Percentiles rank a stretch among this genome's conserved stretches.
phyloP scores from a whole-genome alignment of 2,888 invertebrate genomes.

The Campoplex capitator region DNA sequence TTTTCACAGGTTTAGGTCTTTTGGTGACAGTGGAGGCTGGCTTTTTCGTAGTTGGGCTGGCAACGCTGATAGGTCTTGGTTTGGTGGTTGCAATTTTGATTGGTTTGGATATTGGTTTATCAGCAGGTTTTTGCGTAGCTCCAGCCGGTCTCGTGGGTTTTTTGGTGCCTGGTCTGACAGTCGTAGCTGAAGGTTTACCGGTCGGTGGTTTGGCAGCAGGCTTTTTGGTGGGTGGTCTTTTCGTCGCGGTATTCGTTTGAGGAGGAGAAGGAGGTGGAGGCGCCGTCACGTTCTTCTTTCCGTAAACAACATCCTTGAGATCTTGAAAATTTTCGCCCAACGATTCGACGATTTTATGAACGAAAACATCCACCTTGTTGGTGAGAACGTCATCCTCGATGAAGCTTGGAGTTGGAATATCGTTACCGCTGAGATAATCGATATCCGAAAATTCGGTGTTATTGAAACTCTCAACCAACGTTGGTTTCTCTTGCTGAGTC shows the following conservation, averaged over 20 bases:
- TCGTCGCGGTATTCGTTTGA: slow-evolving; percentile 79
- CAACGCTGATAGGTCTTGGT: slow-evolving; percentile 77
- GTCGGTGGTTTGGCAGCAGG: slow-evolving; percentile 69
- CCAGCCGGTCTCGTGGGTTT: slow-evolving; percentile 75
- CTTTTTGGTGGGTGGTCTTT: slow-evolving; percentile 73
- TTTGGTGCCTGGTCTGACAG: slow-evolving; percentile 73
- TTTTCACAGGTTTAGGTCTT: slow-evolving; percentile 83
- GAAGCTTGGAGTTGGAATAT: slow-evolving; percentile 92
- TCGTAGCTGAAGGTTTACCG: slow-evolving; percentile 71
- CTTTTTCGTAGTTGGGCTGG: slow-evolving; percentile 81
- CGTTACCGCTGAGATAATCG: slow-evolving; percentile 86
- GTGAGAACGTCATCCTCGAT: slow-evolving; percentile 91
- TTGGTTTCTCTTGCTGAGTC: slow-evolving; percentile 86
- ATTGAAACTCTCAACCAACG: slow-evolving; percentile 81
- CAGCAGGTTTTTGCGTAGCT: slow-evolving; percentile 39
- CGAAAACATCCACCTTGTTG: slow-evolving; percentile 92
- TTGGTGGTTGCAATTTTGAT: slow-evolving; percentile 76
- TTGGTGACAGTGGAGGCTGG: slow-evolving; percentile 83
- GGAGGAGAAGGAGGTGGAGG: slow-evolving; percentile 72
- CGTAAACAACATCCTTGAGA: slow-evolving; percentile 91
- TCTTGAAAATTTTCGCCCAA: slow-evolving; percentile 93
- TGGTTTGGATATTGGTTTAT: slow-evolving; percentile 71
- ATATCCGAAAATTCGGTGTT: slow-evolving; percentile 72
- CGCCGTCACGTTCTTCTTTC: slow-evolving; percentile 83
- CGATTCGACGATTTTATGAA: slow-evolving; percentile 93